Evolutionary conservation across 2,113 vertebrate genomes (phyloP).

Genomic region (Coryphaenoides rupestris): DNA sequence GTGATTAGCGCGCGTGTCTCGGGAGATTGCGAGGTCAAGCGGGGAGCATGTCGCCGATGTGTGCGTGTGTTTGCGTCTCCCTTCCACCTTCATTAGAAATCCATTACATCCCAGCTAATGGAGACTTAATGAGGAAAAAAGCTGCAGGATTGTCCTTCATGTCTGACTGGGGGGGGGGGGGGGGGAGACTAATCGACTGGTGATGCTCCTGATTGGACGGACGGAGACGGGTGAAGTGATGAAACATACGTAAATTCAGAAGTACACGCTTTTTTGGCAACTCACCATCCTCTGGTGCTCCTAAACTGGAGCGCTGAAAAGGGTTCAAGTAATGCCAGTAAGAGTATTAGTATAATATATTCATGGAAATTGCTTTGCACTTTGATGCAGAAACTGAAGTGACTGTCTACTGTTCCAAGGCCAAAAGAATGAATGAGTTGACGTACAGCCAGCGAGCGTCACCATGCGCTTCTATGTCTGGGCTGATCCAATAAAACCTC

Average conservation of each 20-base stretch:
- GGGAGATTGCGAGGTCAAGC: slow-evolving; percentile 35
- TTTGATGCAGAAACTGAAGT: too few species aligned
- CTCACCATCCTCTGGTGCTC: background rate
- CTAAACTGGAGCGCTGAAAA: too few species aligned
- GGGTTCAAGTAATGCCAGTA: too few species aligned
- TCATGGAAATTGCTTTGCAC: too few species aligned
- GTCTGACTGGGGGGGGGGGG: slow-evolving; percentile 48
- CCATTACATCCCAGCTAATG: slow-evolving; percentile 54
- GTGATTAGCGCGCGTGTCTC: slow-evolving; percentile 21
- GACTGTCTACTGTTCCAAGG: too few species aligned
- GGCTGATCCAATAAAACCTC: too few species aligned
- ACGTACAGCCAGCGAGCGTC: too few species aligned
- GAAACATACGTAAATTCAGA: slow-evolving; percentile 2
- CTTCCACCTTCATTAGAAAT: slow-evolving; percentile 56
- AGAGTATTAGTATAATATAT: too few species aligned
- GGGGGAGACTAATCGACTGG: slow-evolving; percentile 43
- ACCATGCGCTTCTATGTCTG: too few species aligned
- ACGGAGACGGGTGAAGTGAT: background rate
- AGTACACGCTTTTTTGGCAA: background rate
- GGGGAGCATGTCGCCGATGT: slow-evolving; percentile 22
- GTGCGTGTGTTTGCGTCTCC: slow-evolving; percentile 33
- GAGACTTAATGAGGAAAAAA: slow-evolving; percentile 57
- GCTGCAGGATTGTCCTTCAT: slow-evolving; percentile 50
- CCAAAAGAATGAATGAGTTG: too few species aligned
- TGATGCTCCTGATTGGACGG: slow-evolving; percentile 16